Evolutionary conservation across 2,888 invertebrate genomes (phyloP).

Genomic region (Apotomis turbidana): DNA sequence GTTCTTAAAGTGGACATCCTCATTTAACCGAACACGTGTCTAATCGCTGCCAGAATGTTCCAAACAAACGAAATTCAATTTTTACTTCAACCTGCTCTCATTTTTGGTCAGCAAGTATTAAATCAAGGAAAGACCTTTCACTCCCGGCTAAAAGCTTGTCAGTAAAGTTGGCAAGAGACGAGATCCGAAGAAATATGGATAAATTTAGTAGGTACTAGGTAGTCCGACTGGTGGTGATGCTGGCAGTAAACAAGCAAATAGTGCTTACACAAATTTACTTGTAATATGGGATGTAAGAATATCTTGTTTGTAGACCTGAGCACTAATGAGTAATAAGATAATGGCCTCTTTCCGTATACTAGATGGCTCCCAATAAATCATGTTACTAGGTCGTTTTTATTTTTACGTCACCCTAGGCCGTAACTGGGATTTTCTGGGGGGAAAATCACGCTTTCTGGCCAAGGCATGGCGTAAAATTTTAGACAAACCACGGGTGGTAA

Average conservation of each 20-base stretch:
- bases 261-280: too few species aligned
- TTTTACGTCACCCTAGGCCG: too few species aligned
- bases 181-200: slow-evolving; percentile 23
- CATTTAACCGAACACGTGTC: neutral
- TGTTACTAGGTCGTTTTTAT: too few species aligned
- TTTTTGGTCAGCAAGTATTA: slow-evolving; percentile 24
- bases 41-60: neutral
- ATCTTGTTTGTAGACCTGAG: too few species aligned
- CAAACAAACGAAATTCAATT: slow-evolving; percentile 14
- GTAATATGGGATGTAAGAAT: too few species aligned
- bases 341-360: too few species aligned
- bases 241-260: neutral
- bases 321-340: too few species aligned
- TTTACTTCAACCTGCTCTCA: slow-evolving; percentile 19
- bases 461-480: too few species aligned
- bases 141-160: slow-evolving; percentile 36
- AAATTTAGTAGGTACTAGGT: slow-evolving; percentile 9
- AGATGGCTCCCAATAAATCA: too few species aligned
- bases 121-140: slow-evolving; percentile 33
- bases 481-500: too few species aligned
- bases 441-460: too few species aligned
- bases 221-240: neutral
- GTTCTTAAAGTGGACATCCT: neutral
- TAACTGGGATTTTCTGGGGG: too few species aligned
- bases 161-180: slow-evolving; percentile 32